Base-by-base conservation (phyloP, 2,113 vertebrate genomes). In the Notarius quadriscutis region DNA sequence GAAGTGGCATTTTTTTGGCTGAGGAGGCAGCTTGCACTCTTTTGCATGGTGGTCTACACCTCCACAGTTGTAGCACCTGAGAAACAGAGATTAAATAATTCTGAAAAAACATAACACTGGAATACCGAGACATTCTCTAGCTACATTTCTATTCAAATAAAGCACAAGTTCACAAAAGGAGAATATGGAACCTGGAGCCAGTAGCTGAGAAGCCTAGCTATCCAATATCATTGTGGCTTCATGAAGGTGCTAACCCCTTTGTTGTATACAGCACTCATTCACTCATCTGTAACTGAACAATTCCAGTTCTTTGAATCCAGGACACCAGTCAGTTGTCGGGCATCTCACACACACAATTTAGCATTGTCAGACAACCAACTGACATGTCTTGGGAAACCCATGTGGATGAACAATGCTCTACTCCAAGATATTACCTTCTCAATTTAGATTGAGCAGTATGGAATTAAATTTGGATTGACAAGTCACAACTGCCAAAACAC, bases 1-100 rank as follows among this genome's bases (percentile, higher is more conserved):
- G 95, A 97, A 99, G 94, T 98, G 98, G 94, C 97, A 99, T 93
- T 97, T 98, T 94, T 99, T 99, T 85, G 98, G 98, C 95, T 99
- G 98, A 0, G 98, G 98, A 0, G 98, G 97, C 62, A 99, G 93
- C 92, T 98, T 99, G 95, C 98, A 99, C 91, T 99, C 98, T 93
- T 99, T 99, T 94, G 98, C 98, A 53, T 99, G 98, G 90, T 99
- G 98, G 92, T 99, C 98, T 93, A 99, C 94, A 79, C 97, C 98
- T 10, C 98, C 98, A 3, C 98, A 99, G 94, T 99, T 99, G 94
- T 99, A 99, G 94, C 98, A 99, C 94, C 98, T 99, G 88, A 3
- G 62, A 86, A 60, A 82, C 9, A 65, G 6, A 84, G 12, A 79
- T 48, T 5, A 15, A 55, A 11, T 88, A 53, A 81, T 18, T 7